Conservation (phyloP, 2,888 invertebrate species). For the Neuroscelio doddi region DNA sequence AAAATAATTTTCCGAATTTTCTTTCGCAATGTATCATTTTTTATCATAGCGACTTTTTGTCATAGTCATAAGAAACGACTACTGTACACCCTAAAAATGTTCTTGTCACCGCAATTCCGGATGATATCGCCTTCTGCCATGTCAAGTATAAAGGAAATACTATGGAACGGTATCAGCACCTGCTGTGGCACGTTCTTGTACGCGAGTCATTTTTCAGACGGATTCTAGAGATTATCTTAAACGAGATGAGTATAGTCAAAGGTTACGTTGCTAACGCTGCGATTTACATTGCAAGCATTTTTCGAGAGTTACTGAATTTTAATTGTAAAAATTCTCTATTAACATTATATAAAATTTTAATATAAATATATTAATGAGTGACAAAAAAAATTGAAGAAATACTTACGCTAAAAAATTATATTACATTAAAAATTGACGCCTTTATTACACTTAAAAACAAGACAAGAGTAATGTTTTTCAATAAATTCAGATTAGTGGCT, state of each 20-base stretch:
- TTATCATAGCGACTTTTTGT: conserved; percentile 4
- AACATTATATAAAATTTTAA: no score
- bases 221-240: conserved; percentile 15
- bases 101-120: not conserved
- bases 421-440: no score
- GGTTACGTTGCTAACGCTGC: no score
- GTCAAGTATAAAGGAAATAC: conserved; percentile 2
- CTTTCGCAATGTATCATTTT: not conserved
- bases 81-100: not conserved
- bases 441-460: no score
- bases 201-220: conserved; percentile 21
- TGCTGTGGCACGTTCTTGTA: conserved; percentile 11
- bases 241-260: conserved; percentile 3
- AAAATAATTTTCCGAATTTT: not conserved
- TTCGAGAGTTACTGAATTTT: no score
- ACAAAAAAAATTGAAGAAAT: no score
- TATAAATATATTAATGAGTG: no score
- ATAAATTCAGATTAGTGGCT: no score
- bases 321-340: no score
- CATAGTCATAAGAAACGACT: not conserved
- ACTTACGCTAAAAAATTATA: no score
- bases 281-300: no score
- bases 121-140: conserved; percentile 1
- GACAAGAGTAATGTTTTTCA: no score
- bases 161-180: conserved; percentile 10